Evolutionary conservation across 2,797 vertebrate genomes (phyloP).

Genomic region (Pterois miles): DNA sequence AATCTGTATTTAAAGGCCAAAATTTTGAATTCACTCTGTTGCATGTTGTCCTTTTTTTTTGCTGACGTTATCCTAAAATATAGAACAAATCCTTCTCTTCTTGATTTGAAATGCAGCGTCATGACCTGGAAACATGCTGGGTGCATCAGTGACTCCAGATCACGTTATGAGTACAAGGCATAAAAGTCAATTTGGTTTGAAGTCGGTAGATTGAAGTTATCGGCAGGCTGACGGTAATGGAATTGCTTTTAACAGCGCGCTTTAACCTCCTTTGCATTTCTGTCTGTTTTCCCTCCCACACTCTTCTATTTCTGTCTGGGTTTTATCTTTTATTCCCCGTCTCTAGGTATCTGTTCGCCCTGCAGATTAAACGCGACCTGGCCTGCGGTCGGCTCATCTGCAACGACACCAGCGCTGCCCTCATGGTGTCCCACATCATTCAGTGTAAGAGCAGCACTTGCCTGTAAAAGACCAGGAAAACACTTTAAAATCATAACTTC

Average conservation of each 20-base stretch:
- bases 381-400: slow-evolving; percentile 90
- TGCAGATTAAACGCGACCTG: slow-evolving; percentile 95
- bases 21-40: rapidly evolving
- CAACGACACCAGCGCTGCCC: slow-evolving; percentile 92
- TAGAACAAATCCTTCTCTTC: neutral
- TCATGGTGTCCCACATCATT: slow-evolving; percentile 93
- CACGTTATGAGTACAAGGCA: neutral
- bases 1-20: neutral
- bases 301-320: neutral
- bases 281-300: neutral
- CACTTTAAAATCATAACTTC: neutral
- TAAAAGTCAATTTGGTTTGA: slow-evolving; percentile 4
- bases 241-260: neutral
- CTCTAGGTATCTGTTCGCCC: slow-evolving; percentile 93
- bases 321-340: neutral
- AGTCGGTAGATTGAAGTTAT: neutral
- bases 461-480: too few relatives aligned
- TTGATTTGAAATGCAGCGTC: neutral
- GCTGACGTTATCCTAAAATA: neutral
- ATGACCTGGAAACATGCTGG: neutral
- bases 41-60: neutral
- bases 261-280: slow-evolving; percentile 12
- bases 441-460: slow-evolving; percentile 87
- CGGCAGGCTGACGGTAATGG: neutral
- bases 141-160: neutral